Percentiles rank a stretch among this genome's conserved stretches.
Conservation (phyloP, 1,140 invertebrate species). For the Colletes latitarsis region DNA sequence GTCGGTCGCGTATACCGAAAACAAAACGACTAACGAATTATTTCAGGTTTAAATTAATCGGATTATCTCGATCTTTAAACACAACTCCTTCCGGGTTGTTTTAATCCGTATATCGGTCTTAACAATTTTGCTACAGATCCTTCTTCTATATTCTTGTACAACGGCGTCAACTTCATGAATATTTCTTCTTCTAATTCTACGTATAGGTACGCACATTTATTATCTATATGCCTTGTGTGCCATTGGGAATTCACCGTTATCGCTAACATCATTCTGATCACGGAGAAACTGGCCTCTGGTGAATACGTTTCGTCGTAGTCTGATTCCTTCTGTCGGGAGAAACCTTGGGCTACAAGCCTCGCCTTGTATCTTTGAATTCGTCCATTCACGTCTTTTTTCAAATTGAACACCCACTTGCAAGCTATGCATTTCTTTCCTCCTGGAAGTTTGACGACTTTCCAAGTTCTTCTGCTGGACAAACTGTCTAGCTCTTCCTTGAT, state of each 20-base stretch:
- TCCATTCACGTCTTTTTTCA: not conserved
- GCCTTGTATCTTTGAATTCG: conserved; percentile 19
- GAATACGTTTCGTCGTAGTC: conserved; percentile 18
- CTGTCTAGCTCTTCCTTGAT: conserved; percentile 11
- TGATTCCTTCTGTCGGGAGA: not conserved
- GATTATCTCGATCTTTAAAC: too few species aligned
- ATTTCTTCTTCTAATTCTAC: conserved; percentile 9
- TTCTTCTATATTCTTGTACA: not conserved
- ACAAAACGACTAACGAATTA: too few species aligned
- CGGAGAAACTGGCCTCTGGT: conserved; percentile 1
- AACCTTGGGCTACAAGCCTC: conserved; percentile 22
- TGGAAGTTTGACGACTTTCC: not conserved
- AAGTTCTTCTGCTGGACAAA: not conserved
- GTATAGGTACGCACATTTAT: conserved; percentile 21
- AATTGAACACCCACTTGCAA: conserved; percentile 2
- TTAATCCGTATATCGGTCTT: conserved; percentile 15
- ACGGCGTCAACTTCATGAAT: conserved; percentile 2
- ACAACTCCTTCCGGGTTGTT: not conserved
- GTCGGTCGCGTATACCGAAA: too few species aligned
- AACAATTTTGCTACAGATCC: not conserved
- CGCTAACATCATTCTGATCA: conserved; percentile 1
- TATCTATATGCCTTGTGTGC: conserved; percentile 15
- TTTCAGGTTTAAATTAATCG: too few species aligned
- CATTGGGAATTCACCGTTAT: not conserved
- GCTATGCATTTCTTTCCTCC: conserved; percentile 1